Evolutionary conservation across 1,140 invertebrate species (phyloP), one percentile per base, ranked within the genome.

Genomic region (Drosophila grimshawi): DNA sequence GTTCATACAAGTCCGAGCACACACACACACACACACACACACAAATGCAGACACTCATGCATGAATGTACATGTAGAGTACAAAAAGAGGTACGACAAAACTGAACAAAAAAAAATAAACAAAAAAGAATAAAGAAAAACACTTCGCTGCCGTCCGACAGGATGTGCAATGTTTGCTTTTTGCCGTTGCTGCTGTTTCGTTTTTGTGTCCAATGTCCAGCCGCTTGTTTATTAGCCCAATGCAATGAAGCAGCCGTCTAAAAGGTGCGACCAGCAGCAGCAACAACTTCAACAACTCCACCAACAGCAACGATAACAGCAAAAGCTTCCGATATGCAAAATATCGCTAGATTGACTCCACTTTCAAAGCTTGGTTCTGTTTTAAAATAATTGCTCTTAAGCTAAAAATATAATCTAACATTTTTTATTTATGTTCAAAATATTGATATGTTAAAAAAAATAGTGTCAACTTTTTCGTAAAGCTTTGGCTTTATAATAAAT

Each of bases 201-300:
- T 85, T 81, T 86, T 80, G 64, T 59, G 43, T 19, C 19, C 65
- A 46, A 49, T 52, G 49, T 65, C 49, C 63, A 57, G 53, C 3
- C 51, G 65, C 52, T 74, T 62, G 71, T 74, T 74, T 74, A 74
- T 74, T 74, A 69, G 71, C 65, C 59, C 59, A 79, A 79, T 72
- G 83, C 86, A 86, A 86, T 86, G 83, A 76, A 76, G 71, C 79
- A 69, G 41, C 71, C 75, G 63, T 68, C 63, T 68, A 68, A 72
- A 85, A 85, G 77, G 77, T 83, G 62, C 68, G 56, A 29, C 51
- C 60, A 49, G 10, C 45, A 59, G 27, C 3, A n/a, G 27, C 30
- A 32, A 33, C 30, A 32, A 56, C 39, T 19, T 0, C 30, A 32
- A 33, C 30, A 32, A 56, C 39, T 19, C 0, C 32, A 61, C 37